Base-by-base conservation (phyloP, 2,888 invertebrate genomes). In the Slavum lentiscoides region DNA sequence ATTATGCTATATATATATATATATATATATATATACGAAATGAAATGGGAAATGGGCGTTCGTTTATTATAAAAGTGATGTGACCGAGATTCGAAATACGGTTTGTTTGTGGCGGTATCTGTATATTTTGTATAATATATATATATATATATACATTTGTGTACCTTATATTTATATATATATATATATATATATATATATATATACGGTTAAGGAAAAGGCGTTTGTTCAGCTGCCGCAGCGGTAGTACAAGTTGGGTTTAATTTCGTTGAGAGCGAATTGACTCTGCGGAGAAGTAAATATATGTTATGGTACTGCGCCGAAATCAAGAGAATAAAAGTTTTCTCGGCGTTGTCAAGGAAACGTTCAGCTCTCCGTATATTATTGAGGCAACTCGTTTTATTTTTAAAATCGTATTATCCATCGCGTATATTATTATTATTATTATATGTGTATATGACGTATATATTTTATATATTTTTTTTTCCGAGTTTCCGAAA, bases 61-160 rank as follows among this genome's bases (percentile, higher is more conserved):
- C 49, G 37, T 74, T 66, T 66, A 58, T 74, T 37, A 23, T 58
- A 23, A 74, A 74, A 74, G 30, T 19, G 17, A 58, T 66, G 66
- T 39, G 66, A 58, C 64, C 74, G 53, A 64, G 49, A 49, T 62
- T 64, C 11, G 66, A 74, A 74, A 74, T 37, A 23, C 3, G 49
- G 62, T 53, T 61, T 62, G 30, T 37, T 74, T 15, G 62, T 17
- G 37, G 1, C 3, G 8, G 11, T 13, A 43, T 43, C 43, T 11
- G 43, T 43, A 43, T 43, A 43, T 43, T 9, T 43, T 43, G 53
- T 9, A 17, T n/a, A n/a, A n/a, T n/a, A n/a, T n/a, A n/a, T n/a
- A n/a, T 53, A 15, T 21, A 9, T 55, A 11, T 53, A 49, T 68
- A 43, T 30, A 43, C 6, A 43, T 43, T 43, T 30, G 4, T 30